Evolutionary conservation across 2,797 vertebrate species (phyloP).

Genomic region (Remorina albescens): DNA sequence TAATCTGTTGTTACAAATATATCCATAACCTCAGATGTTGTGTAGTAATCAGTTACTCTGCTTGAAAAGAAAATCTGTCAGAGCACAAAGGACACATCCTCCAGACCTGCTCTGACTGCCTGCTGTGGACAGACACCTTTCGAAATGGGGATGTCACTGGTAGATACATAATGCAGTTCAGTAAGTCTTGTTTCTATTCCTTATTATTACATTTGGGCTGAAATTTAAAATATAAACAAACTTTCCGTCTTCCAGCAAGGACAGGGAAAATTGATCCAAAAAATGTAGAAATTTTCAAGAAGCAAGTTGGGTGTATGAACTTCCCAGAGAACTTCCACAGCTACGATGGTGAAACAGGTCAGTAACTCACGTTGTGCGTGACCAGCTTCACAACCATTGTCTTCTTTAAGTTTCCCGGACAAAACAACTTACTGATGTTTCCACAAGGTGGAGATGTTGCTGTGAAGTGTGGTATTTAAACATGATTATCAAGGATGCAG

Average conservation of each 20-base stretch:
- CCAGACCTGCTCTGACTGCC: slow-evolving; percentile 75
- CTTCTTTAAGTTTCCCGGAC: background rate
- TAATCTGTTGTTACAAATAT: background rate
- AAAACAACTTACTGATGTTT: background rate
- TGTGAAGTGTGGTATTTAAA: background rate
- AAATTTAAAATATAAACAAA: background rate
- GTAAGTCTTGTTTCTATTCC: slow-evolving; percentile 58
- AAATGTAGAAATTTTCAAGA: slow-evolving; percentile 72
- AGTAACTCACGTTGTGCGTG: slow-evolving; percentile 32
- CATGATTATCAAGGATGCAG: background rate
- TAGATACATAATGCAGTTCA: slow-evolving; percentile 79
- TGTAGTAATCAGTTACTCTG: background rate
- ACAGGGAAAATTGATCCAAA: slow-evolving; percentile 70
- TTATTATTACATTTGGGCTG: background rate
- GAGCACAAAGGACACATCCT: slow-evolving; percentile 80
- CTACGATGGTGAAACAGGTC: slow-evolving; percentile 75
- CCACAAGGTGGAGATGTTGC: slow-evolving; percentile 64
- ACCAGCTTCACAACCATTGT: background rate
- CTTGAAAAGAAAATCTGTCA: slow-evolving; percentile 75
- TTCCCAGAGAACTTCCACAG: slow-evolving; percentile 73
- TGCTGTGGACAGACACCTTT: slow-evolving; percentile 82
- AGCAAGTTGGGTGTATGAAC: slow-evolving; percentile 75
- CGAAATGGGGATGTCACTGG: slow-evolving; percentile 72
- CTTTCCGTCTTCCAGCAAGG: slow-evolving; percentile 60
- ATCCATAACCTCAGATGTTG: background rate